Percentiles rank a stretch among this genome's conserved stretches.
Evolutionary conservation across 2,888 invertebrate genomes (phyloP).

Genomic region (Sarcophaga caerulescens): DNA sequence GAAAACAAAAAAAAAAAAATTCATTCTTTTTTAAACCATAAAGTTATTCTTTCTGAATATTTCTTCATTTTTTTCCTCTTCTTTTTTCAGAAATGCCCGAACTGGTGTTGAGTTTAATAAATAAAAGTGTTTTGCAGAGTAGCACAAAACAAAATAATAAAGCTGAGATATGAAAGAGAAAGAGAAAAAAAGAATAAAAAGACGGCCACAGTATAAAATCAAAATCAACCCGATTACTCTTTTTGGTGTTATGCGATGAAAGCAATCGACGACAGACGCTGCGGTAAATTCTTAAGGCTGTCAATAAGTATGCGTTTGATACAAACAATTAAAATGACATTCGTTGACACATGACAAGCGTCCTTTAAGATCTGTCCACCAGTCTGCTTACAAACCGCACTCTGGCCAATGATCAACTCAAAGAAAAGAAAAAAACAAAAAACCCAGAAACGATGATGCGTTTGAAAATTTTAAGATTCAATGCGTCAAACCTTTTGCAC

Average conservation of each 20-base stretch:
- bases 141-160: constrained; percentile 35
- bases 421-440: not conserved
- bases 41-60: too few species aligned
- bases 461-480: constrained; percentile 29
- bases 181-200: constrained; percentile 12
- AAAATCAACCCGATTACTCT: constrained; percentile 29
- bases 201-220: not conserved
- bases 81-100: not conserved
- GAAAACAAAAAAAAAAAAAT: not conserved
- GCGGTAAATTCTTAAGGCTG: constrained; percentile 65
- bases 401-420: not conserved
- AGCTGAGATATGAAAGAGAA: constrained; percentile 12
- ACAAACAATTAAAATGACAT: constrained; percentile 71
- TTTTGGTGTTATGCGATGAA: constrained; percentile 17
- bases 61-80: too few species aligned
- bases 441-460: not conserved
- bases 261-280: constrained; percentile 2
- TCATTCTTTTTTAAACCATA: not conserved
- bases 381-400: constrained; percentile 26
- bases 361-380: constrained; percentile 51
- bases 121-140: constrained; percentile 55
- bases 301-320: constrained; percentile 64
- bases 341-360: constrained; percentile 69
- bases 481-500: constrained; percentile 20
- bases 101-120: constrained; percentile 54